Evolutionary conservation across 2,888 invertebrate genomes (phyloP), one percentile per base, ranked within the genome.

Genomic region (Pogonocherus hispidulus): DNA sequence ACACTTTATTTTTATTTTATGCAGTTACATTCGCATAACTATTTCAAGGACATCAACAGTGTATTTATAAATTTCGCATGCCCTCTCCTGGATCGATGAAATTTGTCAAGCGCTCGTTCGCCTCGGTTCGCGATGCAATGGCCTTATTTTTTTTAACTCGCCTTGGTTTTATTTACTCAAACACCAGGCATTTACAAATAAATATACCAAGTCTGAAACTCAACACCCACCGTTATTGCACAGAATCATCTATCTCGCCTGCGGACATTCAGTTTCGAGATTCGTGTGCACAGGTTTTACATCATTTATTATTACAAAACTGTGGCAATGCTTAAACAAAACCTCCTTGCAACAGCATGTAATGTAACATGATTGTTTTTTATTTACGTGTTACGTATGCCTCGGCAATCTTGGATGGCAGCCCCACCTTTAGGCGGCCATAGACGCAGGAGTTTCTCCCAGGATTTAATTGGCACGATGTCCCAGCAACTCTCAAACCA

Each of bases 291-390:
- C 47, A 59, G 35, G 44, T 47, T 59, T 59, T 59, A 59, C 68
- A 68, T 59, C 63, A 52, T 63, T 22, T 60, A 62, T 18, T 41
- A 14, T 66, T 66, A 55, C 63, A 55, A 68, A 64, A 68, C 32
- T 41, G 37, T 62, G 52, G 62, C 52, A 65, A 27, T 70, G 67
- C 67, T 59, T 64, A 70, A 70, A 70, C 70, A 22, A 69, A 63
- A 57, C 37, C 55, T 65, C 51, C 62, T 56, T 37, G 65, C 69
- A 69, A 70, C 64, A 62, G 62, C 65, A 22, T 56, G 52, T 62
- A 60, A 47, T 59, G 59, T 46, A 59, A 59, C 47, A 47, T 27
- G 11, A 27, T 44, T 47, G 44, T 44, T 18, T 47, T 59, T 59
- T 59, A 41, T 57, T 59, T 46, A 23, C 37, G 44, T 8, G 35